Conservation (phyloP, 2,888 invertebrate species). For the Apantesis nais region DNA sequence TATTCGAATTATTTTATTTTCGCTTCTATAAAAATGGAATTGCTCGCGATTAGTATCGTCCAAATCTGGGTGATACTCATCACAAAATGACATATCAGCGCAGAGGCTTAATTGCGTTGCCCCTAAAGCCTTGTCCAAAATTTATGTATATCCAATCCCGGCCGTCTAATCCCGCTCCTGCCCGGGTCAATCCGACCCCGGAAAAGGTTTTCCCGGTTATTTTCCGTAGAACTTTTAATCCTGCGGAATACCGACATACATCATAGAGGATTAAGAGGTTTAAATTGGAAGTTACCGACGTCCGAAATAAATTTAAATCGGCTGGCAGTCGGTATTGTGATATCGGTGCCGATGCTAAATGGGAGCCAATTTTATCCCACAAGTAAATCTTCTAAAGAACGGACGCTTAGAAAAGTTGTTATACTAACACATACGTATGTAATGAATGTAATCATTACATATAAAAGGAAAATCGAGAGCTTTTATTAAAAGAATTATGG, state of each 20-base stretch:
- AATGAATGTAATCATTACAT: conserved; percentile 34
- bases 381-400: conserved; percentile 74
- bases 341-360: conserved; percentile 82
- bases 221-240: conserved; percentile 86
- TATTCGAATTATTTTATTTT: conserved; percentile 77
- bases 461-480: neutral
- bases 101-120: conserved; percentile 81
- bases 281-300: conserved; percentile 87
- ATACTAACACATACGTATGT: conserved; percentile 41
- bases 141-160: conserved; percentile 86
- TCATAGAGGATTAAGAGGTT: conserved; percentile 86
- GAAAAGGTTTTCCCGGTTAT: conserved; percentile 86
- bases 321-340: conserved; percentile 84
- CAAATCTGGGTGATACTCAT: conserved; percentile 61
- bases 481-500: conserved; percentile 12
- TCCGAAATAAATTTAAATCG: conserved; percentile 86
- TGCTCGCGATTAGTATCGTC: conserved; percentile 69
- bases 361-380: conserved; percentile 78
- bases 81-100: conserved; percentile 82
- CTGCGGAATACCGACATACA: conserved; percentile 85
- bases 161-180: conserved; percentile 81
- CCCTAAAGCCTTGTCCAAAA: conserved; percentile 80
- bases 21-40: conserved; percentile 52
- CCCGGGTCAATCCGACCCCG: conserved; percentile 84
- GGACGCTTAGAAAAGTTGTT: conserved; percentile 60